Base-by-base conservation (phyloP, 2,113 vertebrate genomes). In the Eleginops maclovinus region DNA sequence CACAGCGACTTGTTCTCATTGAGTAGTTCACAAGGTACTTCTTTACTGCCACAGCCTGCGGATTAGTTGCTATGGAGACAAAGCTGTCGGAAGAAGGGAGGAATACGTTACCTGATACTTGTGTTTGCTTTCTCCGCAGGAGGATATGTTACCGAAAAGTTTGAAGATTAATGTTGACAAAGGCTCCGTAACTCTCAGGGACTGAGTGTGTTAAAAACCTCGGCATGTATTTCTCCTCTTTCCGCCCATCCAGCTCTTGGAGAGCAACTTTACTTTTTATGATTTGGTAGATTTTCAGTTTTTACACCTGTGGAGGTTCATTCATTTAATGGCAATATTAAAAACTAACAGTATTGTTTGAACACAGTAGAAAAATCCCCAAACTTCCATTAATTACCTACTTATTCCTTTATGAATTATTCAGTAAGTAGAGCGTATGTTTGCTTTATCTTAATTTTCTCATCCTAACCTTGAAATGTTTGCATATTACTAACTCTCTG, bases 31-130 rank as follows among this genome's bases (percentile, higher is more conserved):
- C 83, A 89, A 86, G 88, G 81, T 90, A 82, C 65, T 79, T 74
- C 79, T 87, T 89, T 84, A 78, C 67, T 55, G 56, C 64, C 56
- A 73, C 62, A 68, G 84, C 65, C 81, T 81, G 75, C 15, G 58
- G 88, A 91, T 91, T 88, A 84, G 91, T 93, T 88, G 62, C 89
- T 87, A 89, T 91, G 86, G 90, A 90, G 84, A 92, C 92, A 88
- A 91, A 91, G 77, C 78, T 82, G 75, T 80, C 28, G 41, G 74
- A 82, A 87, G 68, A 86, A 72, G 44, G 76, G 56, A 69, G 77
- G 72, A 85, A 88, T 77, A 71, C 44, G 60, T 69, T 87, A 40
- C 62, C 51, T 11, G n/a, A 60, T 71, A 53, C 69, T 74, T 56
- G 64, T 80, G 73, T 77, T 84, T 76, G 68, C 64, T 64, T 82